These are phyloP conservation scores for Chirona hameri DNA, from an alignment of 2,888 invertebrate genomes.

Conservation along the genomic window DNA sequence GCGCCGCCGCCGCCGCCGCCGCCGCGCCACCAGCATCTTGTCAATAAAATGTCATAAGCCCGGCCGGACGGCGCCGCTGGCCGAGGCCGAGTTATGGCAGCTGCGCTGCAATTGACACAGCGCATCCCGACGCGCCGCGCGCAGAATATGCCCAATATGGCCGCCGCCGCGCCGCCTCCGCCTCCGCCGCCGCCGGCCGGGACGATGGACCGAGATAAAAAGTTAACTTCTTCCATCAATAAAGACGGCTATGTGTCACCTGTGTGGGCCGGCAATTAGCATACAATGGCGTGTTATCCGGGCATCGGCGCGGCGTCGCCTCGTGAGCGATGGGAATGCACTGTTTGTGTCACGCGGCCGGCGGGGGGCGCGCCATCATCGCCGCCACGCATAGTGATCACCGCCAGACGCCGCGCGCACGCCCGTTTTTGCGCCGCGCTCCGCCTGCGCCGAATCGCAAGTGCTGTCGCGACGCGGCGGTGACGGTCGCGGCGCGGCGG, in stretches of 20 bases:
- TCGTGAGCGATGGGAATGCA: conserved; percentile 12
- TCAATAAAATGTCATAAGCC: conserved; percentile 13
- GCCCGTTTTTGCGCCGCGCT: not conserved
- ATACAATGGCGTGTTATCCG: conserved; percentile 23
- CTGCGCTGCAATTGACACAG: conserved; percentile 3
- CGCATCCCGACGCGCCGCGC: conserved; percentile 7
- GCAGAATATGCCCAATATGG: not conserved
- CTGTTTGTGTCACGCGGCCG: conserved; percentile 22
- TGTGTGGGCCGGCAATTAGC: conserved; percentile 13
- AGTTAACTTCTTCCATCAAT: conserved; percentile 29
- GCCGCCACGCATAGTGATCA: conserved; percentile 22
- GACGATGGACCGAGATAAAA: conserved; percentile 7
- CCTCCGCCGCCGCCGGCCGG: not conserved
- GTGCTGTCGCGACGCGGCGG: not conserved
- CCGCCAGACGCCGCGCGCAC: not conserved
- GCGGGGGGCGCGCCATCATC: conserved; percentile 8
- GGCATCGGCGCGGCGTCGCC: not conserved
- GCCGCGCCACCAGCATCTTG: not conserved
- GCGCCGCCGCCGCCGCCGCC: not conserved
- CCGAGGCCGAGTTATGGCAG: not conserved
- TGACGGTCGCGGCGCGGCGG: no score
- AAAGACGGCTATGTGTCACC: conserved; percentile 22
- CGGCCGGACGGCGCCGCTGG: not conserved
- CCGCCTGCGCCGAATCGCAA: not conserved
- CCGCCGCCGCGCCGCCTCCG: conserved; percentile 9